Base-by-base conservation (phyloP, 2,888 invertebrate species). In the Ryuthela nishihirai region DNA sequence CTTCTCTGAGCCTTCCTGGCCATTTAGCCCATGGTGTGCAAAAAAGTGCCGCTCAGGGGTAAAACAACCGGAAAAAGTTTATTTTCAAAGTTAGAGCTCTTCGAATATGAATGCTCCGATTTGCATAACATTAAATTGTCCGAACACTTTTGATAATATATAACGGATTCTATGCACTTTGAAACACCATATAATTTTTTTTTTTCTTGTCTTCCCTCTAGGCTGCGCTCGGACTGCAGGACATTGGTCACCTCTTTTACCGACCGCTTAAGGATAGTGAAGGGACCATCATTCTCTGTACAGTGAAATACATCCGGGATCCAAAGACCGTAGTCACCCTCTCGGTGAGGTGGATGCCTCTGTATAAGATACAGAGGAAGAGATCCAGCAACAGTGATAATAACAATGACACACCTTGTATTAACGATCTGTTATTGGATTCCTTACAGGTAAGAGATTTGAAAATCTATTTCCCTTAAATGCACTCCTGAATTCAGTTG, bases 171-270 rank as follows among this genome's bases (percentile, higher is more conserved):
- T n/a, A n/a, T n/a, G n/a, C n/a, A n/a, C n/a, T n/a, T n/a, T n/a
- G n/a, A n/a, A n/a, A n/a, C n/a, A n/a, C n/a, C n/a, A n/a, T n/a
- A n/a, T n/a, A n/a, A n/a, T n/a, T n/a, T 15, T 15, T 36, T 44
- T 21, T 34, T 34, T 2, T 34, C 9, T n/a, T 34, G 18, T 36
- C 12, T 4, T 9, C 12, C 6, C 23, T 40, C 12, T 82, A 95
- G 81, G 86, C 87, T 20, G 89, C 92, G 0, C 77, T 93, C 5
- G 90, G 94, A 67, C 81, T 93, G 54, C 89, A 90, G 70, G 95
- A 99, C 74, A 80, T 99, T 69, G 98, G 99, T 4, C 92, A 94
- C 74, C 79, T 98, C 40, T 94, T 89, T 77, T 88, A 93, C 76
- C 88, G 88, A 70, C 93, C 95, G 0, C 77, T 98, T 34, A 80